Evolutionary conservation across 2,797 vertebrate species (phyloP).

Genomic region (Scolopax rusticola): DNA sequence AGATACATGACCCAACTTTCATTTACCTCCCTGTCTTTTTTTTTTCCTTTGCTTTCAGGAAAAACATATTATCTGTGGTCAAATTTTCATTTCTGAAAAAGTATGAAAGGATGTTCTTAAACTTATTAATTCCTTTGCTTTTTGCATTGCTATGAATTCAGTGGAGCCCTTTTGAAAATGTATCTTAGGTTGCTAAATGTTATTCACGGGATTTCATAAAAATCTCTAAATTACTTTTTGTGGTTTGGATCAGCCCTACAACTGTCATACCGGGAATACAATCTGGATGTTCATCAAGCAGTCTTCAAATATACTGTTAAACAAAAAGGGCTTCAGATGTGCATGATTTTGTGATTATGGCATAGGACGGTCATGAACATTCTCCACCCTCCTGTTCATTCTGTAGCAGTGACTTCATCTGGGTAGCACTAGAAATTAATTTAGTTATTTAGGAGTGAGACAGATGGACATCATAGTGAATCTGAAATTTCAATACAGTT

Average conservation of each 20-base stretch:
- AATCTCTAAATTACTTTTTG: constrained; percentile 53
- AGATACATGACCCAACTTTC: not conserved
- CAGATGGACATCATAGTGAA: not conserved
- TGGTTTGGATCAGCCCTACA: constrained; percentile 40
- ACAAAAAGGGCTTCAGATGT: constrained; percentile 40
- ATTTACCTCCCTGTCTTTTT: not conserved
- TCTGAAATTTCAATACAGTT: not conserved
- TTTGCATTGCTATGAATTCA: not conserved
- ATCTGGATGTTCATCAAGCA: constrained; percentile 48
- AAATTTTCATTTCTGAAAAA: constrained; percentile 17
- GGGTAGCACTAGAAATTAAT: not conserved
- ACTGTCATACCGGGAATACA: constrained; percentile 43
- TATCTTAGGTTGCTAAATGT: constrained; percentile 31
- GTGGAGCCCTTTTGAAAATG: not conserved
- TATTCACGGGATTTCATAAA: constrained; percentile 47
- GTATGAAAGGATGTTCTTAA: not conserved
- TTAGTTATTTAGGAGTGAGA: not conserved
- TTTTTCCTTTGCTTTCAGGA: not conserved
- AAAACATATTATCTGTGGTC: not conserved
- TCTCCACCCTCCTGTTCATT: constrained; percentile 38
- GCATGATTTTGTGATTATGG: constrained; percentile 59
- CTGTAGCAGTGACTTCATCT: constrained; percentile 39
- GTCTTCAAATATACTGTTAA: not conserved
- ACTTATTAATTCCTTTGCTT: not conserved
- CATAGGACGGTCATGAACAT: constrained; percentile 21